A percentile compares a stretch with the other conserved stretches of the same genome.
phyloP scores from a whole-genome alignment of 2,113 vertebrate species.

The Natator depressus region DNA sequence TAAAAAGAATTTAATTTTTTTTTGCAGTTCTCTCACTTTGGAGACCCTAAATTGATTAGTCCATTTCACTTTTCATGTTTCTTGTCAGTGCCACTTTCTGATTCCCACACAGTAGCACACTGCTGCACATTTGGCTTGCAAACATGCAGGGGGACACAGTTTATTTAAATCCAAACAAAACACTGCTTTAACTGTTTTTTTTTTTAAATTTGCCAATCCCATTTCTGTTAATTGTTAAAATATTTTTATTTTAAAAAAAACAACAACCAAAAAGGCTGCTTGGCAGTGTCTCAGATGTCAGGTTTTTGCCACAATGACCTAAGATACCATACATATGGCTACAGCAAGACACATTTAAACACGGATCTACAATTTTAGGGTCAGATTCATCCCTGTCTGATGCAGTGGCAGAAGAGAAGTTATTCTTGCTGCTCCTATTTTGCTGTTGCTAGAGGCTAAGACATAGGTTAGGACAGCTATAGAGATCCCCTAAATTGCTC shows the following conservation, averaged over 20 bases:
- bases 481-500: not conserved
- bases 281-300: not conserved
- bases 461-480: not conserved
- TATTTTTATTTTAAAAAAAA: not conserved
- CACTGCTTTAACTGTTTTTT: not conserved
- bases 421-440: not conserved
- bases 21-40: not conserved
- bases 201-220: not conserved
- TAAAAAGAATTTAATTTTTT: too few relatives aligned
- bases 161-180: not conserved
- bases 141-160: not conserved
- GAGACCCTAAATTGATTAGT: not conserved
- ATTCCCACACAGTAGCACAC: not conserved
- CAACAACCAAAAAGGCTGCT: not conserved
- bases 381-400: not conserved
- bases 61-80: not conserved
- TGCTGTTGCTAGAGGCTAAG: not conserved
- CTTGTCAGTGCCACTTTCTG: not conserved
- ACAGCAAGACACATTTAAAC: not conserved
- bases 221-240: not conserved
- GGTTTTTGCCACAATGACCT: not conserved
- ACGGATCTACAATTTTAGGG: not conserved
- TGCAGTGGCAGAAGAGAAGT: not conserved
- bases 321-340: not conserved
- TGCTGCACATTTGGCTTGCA: not conserved